These are phyloP conservation scores for Pachyrhynchus sulphureomaculatus DNA, from an alignment of 1,140 invertebrate species.

Conservation along the genomic window DNA sequence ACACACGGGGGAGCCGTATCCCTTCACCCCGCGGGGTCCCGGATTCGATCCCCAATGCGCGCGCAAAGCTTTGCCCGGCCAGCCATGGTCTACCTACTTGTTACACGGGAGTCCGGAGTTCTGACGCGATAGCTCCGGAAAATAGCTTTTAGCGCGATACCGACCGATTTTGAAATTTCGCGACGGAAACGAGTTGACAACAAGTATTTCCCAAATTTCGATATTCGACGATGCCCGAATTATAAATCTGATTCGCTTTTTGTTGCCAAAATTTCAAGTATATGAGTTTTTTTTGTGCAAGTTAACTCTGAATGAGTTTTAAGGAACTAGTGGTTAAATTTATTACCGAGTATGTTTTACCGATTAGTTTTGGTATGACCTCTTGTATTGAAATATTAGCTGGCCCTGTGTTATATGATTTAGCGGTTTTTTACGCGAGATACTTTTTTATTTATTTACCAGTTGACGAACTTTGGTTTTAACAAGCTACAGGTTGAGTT, in stretches of 20 bases:
- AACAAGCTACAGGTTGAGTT: no score
- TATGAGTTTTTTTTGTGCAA: no score
- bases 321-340: not conserved
- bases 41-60: constrained; percentile 37
- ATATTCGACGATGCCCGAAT: not conserved
- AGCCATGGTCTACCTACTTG: constrained; percentile 49
- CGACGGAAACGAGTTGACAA: not conserved
- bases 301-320: not conserved
- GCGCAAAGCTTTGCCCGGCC: constrained; percentile 39
- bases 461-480: not conserved
- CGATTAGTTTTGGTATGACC: not conserved
- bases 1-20: constrained; percentile 9
- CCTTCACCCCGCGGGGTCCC: not conserved
- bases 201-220: not conserved
- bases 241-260: no score
- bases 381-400: constrained; percentile 1
- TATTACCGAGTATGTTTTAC: not conserved
- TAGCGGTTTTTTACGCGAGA: not conserved
- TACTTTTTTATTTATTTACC: constrained; percentile 3
- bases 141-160: constrained; percentile 12
- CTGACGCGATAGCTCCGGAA: constrained; percentile 45
- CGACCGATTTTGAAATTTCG: constrained; percentile 32
- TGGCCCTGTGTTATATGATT: not conserved
- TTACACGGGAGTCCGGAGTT: constrained; percentile 47
- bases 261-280: no score